Conservation (phyloP, 2,113 vertebrate species). For the Barbus barbus region DNA sequence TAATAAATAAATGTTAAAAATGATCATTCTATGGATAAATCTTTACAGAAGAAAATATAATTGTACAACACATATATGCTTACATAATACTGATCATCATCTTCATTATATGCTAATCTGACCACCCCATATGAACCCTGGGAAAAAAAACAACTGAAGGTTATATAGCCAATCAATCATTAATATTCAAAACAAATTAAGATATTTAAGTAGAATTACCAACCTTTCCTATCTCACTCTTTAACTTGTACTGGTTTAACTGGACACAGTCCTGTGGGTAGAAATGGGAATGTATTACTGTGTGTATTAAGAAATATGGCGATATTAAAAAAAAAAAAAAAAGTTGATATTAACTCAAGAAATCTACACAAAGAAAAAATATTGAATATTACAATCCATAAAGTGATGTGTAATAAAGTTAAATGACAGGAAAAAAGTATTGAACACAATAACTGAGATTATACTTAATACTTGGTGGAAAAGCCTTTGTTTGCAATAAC, state of each 20-base stretch:
- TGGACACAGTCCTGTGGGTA: constrained; percentile 85
- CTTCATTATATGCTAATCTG: constrained; percentile 90
- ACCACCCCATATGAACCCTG: constrained; percentile 96
- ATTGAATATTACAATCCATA: too few species aligned
- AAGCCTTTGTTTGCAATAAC: too few species aligned
- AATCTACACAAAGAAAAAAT: too few species aligned
- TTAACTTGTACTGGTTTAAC: constrained; percentile 93
- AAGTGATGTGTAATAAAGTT: too few species aligned
- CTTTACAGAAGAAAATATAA: not conserved
- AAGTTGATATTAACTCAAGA: too few species aligned
- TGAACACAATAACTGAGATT: too few species aligned
- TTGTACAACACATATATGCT: constrained; percentile 60
- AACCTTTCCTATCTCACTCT: constrained; percentile 95
- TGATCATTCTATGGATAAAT: not conserved
- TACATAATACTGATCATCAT: constrained; percentile 90
- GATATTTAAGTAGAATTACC: not conserved
- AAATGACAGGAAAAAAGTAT: too few species aligned
- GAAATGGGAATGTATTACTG: not conserved
- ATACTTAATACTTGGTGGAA: too few species aligned
- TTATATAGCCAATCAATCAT: not conserved
- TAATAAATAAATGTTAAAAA: not conserved
- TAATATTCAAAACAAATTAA: not conserved
- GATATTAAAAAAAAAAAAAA: too few species aligned
- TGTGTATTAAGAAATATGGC: not conserved
- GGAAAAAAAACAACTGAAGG: not conserved